These are phyloP conservation scores for Ctenopoma multispine DNA, from an alignment of 2,797 vertebrate genomes.

Conservation along the genomic window DNA sequence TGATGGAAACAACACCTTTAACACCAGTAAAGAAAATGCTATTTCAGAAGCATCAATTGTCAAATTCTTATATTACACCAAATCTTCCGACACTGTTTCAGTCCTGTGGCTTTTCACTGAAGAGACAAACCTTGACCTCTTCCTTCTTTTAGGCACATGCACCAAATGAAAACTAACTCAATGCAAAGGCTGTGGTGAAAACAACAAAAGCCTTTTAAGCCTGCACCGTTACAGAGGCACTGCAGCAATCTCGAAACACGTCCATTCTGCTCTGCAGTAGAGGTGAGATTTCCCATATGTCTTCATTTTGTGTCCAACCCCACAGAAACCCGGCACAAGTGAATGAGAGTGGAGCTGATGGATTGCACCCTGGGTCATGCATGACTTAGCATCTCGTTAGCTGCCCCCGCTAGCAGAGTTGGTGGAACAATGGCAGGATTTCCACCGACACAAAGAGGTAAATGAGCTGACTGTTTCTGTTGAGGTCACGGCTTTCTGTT, in stretches of 20 bases:
- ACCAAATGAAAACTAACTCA: neutral
- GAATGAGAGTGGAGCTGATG: conserved; percentile 51
- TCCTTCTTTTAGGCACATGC: neutral
- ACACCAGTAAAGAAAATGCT: neutral
- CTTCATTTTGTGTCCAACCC: conserved; percentile 51
- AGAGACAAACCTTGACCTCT: neutral
- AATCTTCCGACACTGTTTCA: neutral
- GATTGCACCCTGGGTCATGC: conserved; percentile 53
- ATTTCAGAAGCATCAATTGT: neutral
- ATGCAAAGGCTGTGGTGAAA: neutral
- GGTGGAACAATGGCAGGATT: conserved; percentile 25
- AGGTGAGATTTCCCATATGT: conserved; percentile 49
- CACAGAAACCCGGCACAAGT: conserved; percentile 24
- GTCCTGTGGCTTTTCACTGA: neutral
- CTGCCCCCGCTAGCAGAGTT: conserved; percentile 14
- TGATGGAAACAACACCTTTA: neutral
- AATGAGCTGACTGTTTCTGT: conserved; percentile 36
- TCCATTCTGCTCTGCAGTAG: conserved; percentile 1
- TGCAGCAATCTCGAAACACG: conserved; percentile 8
- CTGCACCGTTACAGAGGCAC: neutral
- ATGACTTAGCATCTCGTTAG: conserved; percentile 66
- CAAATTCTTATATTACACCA: neutral
- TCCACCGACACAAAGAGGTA: conserved; percentile 19
- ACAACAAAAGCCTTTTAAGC: neutral
- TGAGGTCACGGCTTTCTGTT: conserved; percentile 27